Percentiles rank a stretch among this genome's conserved stretches.
Conservation (phyloP, 2,888 invertebrate species). For the Cephus pygmeus region DNA sequence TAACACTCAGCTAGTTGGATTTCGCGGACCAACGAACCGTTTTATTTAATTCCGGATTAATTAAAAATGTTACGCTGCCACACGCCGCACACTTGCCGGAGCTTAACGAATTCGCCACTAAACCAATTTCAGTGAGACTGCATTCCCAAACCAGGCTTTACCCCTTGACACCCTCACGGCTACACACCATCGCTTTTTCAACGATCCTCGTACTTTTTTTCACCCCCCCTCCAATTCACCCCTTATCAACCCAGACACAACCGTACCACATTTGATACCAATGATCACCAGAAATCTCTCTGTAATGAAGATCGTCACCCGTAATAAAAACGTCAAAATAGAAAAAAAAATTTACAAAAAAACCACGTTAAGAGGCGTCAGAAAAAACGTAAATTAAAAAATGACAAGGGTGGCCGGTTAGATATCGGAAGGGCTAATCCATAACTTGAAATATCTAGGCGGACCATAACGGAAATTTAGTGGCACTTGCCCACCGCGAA, state of each 20-base stretch:
- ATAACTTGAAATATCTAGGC: slow-evolving; percentile 52
- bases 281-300: not conserved
- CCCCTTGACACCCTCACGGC: not conserved
- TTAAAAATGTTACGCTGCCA: slow-evolving; percentile 39
- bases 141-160: slow-evolving; percentile 3
- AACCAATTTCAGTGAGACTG: slow-evolving; percentile 25
- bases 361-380: not conserved
- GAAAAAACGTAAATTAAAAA: slow-evolving; percentile 33
- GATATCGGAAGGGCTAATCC: slow-evolving; percentile 31
- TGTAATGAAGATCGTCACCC: not conserved
- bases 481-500: slow-evolving; percentile 43
- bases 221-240: not conserved
- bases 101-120: slow-evolving; percentile 19
- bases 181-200: not conserved
- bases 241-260: not conserved
- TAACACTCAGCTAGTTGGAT: slow-evolving; percentile 32
- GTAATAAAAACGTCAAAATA: too few species aligned
- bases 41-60: slow-evolving; percentile 45
- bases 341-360: not conserved
- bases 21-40: slow-evolving; percentile 38
- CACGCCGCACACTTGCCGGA: slow-evolving; percentile 9
- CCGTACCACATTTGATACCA: not conserved
- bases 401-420: slow-evolving; percentile 26
- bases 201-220: not conserved
- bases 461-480: slow-evolving; percentile 52